These are phyloP conservation scores for Colinus virginianus DNA, from an alignment of 2,113 vertebrate species.

Conservation along the genomic window DNA sequence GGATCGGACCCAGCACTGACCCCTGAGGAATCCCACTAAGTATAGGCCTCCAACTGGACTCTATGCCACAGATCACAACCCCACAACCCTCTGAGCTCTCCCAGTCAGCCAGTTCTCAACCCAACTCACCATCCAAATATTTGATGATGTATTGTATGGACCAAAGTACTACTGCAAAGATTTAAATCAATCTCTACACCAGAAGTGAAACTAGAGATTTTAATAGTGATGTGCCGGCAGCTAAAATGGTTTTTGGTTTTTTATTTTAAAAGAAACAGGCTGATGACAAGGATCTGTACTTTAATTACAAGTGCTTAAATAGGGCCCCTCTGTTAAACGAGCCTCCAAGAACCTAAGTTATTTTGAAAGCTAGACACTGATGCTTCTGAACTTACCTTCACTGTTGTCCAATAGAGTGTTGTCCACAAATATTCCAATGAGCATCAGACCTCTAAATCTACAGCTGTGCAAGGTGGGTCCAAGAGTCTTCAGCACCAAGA, in stretches of 20 bases:
- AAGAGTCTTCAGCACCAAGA: rapidly evolving
- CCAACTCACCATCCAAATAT: background rate
- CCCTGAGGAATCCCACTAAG: no score
- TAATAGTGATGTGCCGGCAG: background rate
- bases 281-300: background rate
- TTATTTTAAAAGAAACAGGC: background rate
- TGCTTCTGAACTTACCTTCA: background rate
- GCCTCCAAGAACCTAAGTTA: background rate
- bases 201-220: background rate
- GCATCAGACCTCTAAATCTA: background rate
- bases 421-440: background rate
- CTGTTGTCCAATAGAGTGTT: no score
- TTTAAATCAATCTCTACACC: background rate
- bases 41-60: no score
- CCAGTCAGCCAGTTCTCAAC: no score
- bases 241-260: background rate
- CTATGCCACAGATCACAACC: no score
- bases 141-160: background rate
- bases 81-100: no score
- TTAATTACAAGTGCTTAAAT: background rate
- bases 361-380: background rate
- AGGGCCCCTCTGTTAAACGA: background rate
- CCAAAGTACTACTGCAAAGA: background rate
- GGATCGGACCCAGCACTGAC: no score
- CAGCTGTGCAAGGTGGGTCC: background rate